These are phyloP conservation scores for Atherinosoma microstoma DNA, from an alignment of 2,797 vertebrate genomes.

Conservation along the genomic window DNA sequence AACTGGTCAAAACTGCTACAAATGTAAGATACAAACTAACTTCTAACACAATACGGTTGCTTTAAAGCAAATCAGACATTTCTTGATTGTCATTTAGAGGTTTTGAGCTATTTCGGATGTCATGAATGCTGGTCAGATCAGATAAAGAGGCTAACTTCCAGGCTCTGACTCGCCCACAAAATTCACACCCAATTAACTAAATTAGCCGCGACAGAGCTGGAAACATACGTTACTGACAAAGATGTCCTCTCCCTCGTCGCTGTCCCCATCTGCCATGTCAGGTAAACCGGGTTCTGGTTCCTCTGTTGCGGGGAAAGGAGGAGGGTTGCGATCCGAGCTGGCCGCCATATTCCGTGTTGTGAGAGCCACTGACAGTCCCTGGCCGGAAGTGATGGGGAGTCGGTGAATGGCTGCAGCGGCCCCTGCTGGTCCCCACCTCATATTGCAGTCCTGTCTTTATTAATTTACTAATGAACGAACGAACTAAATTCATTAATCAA, in stretches of 20 bases:
- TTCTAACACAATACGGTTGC: neutral
- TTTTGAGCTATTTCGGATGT: neutral
- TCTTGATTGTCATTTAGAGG: neutral
- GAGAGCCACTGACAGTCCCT: conserved; percentile 56
- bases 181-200: fast-evolving
- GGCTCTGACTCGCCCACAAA: neutral
- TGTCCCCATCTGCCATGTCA: conserved; percentile 75
- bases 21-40: neutral
- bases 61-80: neutral
- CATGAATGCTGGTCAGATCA: conserved; percentile 37
- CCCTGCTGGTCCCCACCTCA: conserved; percentile 13
- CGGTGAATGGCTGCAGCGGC: conserved; percentile 28
- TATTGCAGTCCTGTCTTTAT: neutral
- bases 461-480: neutral
- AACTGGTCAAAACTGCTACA: neutral
- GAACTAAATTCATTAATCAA: too few species aligned
- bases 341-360: conserved; percentile 78
- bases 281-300: conserved; percentile 59
- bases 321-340: conserved; percentile 78
- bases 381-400: conserved; percentile 46
- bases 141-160: conserved; percentile 39
- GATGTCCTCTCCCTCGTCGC: conserved; percentile 84
- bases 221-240: conserved; percentile 76
- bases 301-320: conserved; percentile 77
- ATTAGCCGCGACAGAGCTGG: neutral